Base-by-base conservation (phyloP, 2,113 vertebrate genomes). In the Zosterops hypoxanthus region DNA sequence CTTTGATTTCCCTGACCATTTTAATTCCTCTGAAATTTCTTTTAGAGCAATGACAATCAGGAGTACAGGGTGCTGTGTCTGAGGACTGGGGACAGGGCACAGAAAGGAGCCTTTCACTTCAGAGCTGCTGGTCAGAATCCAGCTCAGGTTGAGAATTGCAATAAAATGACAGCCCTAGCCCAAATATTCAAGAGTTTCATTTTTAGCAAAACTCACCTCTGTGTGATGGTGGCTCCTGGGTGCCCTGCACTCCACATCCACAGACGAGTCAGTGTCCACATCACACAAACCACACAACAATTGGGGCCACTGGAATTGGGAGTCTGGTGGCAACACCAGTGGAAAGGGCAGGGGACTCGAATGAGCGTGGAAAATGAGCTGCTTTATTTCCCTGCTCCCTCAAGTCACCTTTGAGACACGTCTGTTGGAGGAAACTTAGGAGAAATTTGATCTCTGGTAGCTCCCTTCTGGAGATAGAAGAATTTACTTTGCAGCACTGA, bases 91-190 rank as follows among this genome's bases (percentile, higher is more conserved):
- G 69, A 12, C 6, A 34, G 82, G 70, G 50, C 5, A 59, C 50
- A 93, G 79, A 93, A 93, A 82, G 65, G 71, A 86, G 73, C 56
- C 88, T 96, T 94, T 96, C 73, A 80, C 73, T 92, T 76, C 26
- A 41, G 49, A 57, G 68, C 73, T 82, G 55, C 89, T 92, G 82
- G 69, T 92, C 8, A 4, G 84, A 81, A 49, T 94, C 87, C 88
- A 93, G 63, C 88, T 90, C 64, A 33, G 65, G 60, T 82, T 84
- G 82, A 82, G 76, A 17, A 39, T 4, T 39, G 39, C 39, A 39
- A 39, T 39, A 39, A 39, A 39, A 39, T 12, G 39, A 39, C 39
- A 39, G 12, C 39, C 39, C 39, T 39, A 39, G 39, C 39, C 39
- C 39, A 39, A 39, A 39, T 39, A 39, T 39, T 39, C 39, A 11